A percentile compares a stretch with the other conserved stretches of the same genome.
Evolutionary conservation across 1,140 invertebrate species (phyloP).

Genomic region (Drosophila lini): DNA sequence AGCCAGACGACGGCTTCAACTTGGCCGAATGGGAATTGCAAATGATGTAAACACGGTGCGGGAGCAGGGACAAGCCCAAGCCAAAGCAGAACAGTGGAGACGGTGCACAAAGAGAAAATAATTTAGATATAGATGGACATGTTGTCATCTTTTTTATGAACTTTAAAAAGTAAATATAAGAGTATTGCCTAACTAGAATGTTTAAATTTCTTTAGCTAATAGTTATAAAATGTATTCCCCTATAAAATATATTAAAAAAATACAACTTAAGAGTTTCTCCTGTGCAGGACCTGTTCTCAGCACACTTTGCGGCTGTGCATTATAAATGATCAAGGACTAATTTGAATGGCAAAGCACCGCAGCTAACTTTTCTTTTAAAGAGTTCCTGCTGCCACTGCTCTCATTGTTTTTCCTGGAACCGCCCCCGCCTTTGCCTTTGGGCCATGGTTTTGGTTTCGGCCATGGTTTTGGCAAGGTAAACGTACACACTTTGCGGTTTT

Average conservation of each 20-base stretch:
- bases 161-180: neutral
- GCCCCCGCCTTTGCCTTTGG: neutral
- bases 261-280: neutral
- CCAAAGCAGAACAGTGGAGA: neutral
- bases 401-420: conserved; percentile 25
- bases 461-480: conserved; percentile 25
- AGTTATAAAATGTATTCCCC: neutral
- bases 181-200: neutral
- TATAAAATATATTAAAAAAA: neutral
- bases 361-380: conserved; percentile 50
- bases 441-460: conserved; percentile 23
- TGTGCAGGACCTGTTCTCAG: conserved; percentile 14
- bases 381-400: conserved; percentile 19
- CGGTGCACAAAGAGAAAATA: conserved; percentile 15
- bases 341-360: conserved; percentile 48
- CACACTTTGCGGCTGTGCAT: conserved; percentile 35
- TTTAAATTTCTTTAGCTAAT: neutral
- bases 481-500: conserved; percentile 38
- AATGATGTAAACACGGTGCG: conserved; percentile 52
- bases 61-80: neutral
- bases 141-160: too few species aligned
- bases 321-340: conserved; percentile 47
- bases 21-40: conserved; percentile 53
- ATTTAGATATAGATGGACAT: too few species aligned
- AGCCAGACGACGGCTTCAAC: conserved; percentile 45